These are phyloP conservation scores for Pteropus rufus DNA, from an alignment of 2,797 vertebrate species.

Conservation along the genomic window DNA sequence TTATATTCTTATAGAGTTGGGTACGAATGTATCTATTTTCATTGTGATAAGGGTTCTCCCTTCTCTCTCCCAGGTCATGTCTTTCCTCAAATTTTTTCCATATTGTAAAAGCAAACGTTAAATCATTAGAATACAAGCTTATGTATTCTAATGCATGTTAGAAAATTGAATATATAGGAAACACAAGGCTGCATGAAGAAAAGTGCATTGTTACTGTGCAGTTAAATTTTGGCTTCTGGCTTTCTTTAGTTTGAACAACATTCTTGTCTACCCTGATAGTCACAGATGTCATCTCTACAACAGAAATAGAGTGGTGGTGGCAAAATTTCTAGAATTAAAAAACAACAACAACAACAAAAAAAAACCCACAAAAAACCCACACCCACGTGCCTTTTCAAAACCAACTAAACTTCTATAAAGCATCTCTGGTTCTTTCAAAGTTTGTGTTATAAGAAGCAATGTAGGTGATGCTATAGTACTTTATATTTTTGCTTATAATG, in stretches of 20 bases:
- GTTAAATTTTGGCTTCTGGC: slow-evolving; percentile 66
- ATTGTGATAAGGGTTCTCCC: slow-evolving; percentile 69
- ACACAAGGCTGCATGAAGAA: slow-evolving; percentile 68
- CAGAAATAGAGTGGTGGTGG: slow-evolving; percentile 54
- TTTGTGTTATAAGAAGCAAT: slow-evolving; percentile 68
- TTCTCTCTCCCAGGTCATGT: slow-evolving; percentile 57
- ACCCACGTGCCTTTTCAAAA: slow-evolving; percentile 82
- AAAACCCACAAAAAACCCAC: not conserved
- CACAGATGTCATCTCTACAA: slow-evolving; percentile 44
- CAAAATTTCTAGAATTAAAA: slow-evolving; percentile 67
- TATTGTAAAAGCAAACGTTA: slow-evolving; percentile 63
- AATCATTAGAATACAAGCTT: slow-evolving; percentile 69
- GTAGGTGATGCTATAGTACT: slow-evolving; percentile 77
- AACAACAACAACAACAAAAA: slow-evolving; percentile 44
- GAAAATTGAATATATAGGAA: slow-evolving; percentile 64
- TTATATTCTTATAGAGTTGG: slow-evolving; percentile 70
- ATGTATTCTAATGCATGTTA: slow-evolving; percentile 71
- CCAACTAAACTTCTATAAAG: slow-evolving; percentile 73
- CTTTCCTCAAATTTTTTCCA: slow-evolving; percentile 55
- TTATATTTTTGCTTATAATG: slow-evolving; percentile 80
- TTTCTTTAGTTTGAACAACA: slow-evolving; percentile 59
- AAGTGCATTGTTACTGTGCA: slow-evolving; percentile 74
- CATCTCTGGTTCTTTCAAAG: slow-evolving; percentile 72
- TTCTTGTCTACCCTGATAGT: slow-evolving; percentile 56
- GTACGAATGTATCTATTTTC: slow-evolving; percentile 69